A percentile compares a stretch with the other conserved stretches of the same genome.
Evolutionary conservation across 2,797 vertebrate species (phyloP).

Genomic region (Clangula hyemalis): DNA sequence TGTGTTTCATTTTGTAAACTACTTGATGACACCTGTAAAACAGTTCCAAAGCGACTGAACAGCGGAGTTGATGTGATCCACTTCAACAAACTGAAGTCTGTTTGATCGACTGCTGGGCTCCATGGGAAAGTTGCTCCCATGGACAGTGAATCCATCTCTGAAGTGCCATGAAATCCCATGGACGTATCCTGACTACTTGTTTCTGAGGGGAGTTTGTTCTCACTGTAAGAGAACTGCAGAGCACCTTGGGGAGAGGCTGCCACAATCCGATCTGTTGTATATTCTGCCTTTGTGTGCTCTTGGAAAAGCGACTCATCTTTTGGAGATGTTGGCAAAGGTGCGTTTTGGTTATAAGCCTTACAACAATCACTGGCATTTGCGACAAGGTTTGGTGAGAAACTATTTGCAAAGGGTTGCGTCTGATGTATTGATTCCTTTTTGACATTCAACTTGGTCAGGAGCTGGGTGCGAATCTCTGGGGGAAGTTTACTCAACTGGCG

Average conservation of each 20-base stretch:
- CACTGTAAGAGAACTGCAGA: constrained; percentile 14
- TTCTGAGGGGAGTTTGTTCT: constrained; percentile 18
- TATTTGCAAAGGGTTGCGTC: neutral
- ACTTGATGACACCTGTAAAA: constrained; percentile 77
- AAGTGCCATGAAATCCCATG: constrained; percentile 54
- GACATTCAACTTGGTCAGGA: constrained; percentile 77
- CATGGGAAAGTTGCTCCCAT: constrained; percentile 10
- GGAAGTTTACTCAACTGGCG: constrained; percentile 85
- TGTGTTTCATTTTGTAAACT: constrained; percentile 70
- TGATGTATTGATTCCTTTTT: constrained; percentile 55
- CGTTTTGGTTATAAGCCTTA: constrained; percentile 7
- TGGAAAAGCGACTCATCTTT: neutral
- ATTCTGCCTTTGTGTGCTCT: constrained; percentile 27
- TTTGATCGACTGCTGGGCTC: constrained; percentile 56
- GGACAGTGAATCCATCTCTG: constrained; percentile 10
- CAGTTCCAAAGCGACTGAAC: constrained; percentile 72
- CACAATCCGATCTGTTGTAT: neutral
- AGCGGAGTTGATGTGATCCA: constrained; percentile 84
- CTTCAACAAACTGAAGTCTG: constrained; percentile 74
- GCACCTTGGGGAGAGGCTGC: constrained; percentile 1
- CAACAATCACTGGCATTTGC: neutral
- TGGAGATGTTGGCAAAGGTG: neutral
- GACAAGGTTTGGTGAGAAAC: neutral
- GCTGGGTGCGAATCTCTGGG: constrained; percentile 73
- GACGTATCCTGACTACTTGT: constrained; percentile 56